These are phyloP conservation scores for Peromyscus nudipes DNA, from an alignment of 2,797 vertebrate species.

Conservation along the genomic window DNA sequence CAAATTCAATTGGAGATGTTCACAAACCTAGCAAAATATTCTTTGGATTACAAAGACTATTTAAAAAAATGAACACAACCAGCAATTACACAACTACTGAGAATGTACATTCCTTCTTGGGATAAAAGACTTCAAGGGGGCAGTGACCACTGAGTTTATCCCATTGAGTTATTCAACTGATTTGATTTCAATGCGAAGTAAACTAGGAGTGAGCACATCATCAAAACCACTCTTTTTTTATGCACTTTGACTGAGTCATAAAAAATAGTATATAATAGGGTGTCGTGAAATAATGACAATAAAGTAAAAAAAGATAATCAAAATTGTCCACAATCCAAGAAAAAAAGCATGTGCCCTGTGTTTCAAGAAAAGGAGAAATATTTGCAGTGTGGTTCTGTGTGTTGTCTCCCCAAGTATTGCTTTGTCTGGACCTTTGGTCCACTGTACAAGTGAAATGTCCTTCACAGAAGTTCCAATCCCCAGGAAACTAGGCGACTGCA, in stretches of 20 bases:
- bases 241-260: conserved; percentile 81
- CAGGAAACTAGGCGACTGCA: conserved; percentile 70
- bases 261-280: conserved; percentile 77
- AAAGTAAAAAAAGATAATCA: conserved; percentile 42
- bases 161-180: conserved; percentile 79
- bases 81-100: conserved; percentile 83
- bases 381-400: conserved; percentile 70
- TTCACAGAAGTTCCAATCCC: conserved; percentile 68
- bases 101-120: conserved; percentile 81
- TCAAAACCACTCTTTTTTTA: conserved; percentile 80
- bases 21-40: conserved; percentile 90
- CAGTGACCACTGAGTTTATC: conserved; percentile 81
- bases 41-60: conserved; percentile 89
- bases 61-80: conserved; percentile 84
- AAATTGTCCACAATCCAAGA: conserved; percentile 76
- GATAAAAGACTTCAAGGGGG: conserved; percentile 84
- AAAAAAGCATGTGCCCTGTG: conserved; percentile 55
- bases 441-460: conserved; percentile 13
- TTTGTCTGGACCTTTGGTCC: conserved; percentile 77
- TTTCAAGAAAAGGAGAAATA: conserved; percentile 71
- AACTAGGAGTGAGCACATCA: conserved; percentile 81
- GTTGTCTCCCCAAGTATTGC: conserved; percentile 83
- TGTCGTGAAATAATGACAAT: conserved; percentile 79
- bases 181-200: conserved; percentile 83
- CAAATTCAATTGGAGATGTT: conserved; percentile 87